Evolutionary conservation across 2,797 vertebrate genomes (phyloP).

Genomic region (Spondyliosoma cantharus): DNA sequence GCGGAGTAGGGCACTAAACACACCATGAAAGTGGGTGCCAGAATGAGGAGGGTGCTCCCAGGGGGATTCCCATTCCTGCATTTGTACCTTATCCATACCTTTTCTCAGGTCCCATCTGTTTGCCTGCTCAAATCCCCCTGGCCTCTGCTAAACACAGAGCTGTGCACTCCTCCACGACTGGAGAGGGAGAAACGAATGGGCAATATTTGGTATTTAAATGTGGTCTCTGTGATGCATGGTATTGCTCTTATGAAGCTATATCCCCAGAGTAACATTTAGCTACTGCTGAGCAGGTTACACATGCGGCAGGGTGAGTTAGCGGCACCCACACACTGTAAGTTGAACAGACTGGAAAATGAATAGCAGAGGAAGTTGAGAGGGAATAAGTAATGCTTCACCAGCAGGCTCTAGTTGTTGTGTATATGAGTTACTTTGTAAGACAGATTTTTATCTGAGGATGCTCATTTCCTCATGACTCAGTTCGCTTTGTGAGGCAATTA

Average conservation of each 20-base stretch:
- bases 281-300: conserved; percentile 81
- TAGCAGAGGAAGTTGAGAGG: conserved; percentile 78
- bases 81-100: conserved; percentile 84
- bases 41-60: conserved; percentile 75
- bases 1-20: conserved; percentile 79
- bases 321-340: conserved; percentile 81
- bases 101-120: conserved; percentile 85
- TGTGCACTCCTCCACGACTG: conserved; percentile 68
- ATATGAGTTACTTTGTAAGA: conserved; percentile 78
- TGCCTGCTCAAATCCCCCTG: conserved; percentile 84
- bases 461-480: conserved; percentile 77
- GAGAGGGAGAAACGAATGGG: conserved; percentile 83
- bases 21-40: conserved; percentile 80
- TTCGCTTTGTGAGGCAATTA: conserved; percentile 80
- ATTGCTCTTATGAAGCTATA: conserved; percentile 82
- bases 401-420: conserved; percentile 75
- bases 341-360: conserved; percentile 80
- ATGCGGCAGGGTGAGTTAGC: conserved; percentile 76
- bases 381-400: conserved; percentile 81
- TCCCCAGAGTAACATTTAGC: conserved; percentile 84
- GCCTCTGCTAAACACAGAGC: conserved; percentile 82
- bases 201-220: conserved; percentile 87
- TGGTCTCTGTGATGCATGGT: conserved; percentile 84
- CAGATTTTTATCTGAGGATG: conserved; percentile 74
- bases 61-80: conserved; percentile 71